These are phyloP conservation scores for Thysanoteuthis rhombus DNA, from an alignment of 2,888 invertebrate species.

Conservation along the genomic window DNA sequence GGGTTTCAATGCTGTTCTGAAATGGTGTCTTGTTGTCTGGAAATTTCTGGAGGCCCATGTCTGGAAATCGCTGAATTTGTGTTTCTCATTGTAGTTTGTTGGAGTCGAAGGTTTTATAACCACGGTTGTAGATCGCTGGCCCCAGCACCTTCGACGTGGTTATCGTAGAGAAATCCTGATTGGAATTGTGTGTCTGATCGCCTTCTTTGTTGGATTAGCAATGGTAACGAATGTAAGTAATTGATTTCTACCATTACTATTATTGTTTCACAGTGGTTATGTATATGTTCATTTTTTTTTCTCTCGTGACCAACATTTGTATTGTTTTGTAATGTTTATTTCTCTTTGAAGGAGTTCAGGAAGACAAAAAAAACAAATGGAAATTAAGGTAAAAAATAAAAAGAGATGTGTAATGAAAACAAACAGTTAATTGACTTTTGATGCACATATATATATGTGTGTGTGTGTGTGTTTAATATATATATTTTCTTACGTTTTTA, in stretches of 20 bases:
- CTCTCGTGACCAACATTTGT: not conserved
- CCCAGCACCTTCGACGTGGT: slow-evolving; percentile 69
- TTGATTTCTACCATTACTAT: slow-evolving; percentile 34
- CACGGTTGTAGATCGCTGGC: slow-evolving; percentile 73
- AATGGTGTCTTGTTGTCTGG: no score
- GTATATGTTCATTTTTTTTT: not conserved
- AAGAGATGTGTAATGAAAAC: no score
- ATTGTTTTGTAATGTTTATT: not conserved
- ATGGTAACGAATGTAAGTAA: slow-evolving; percentile 76
- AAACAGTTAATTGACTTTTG: no score
- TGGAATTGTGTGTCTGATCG: slow-evolving; percentile 71
- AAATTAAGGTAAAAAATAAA: no score
- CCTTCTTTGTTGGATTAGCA: slow-evolving; percentile 72
- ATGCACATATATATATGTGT: no score
- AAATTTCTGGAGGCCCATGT: not conserved
- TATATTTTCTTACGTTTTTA: not conserved
- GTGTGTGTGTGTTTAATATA: not conserved
- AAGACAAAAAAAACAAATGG: not conserved
- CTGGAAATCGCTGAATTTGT: not conserved
- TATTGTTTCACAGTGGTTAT: not conserved
- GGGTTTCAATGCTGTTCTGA: no score
- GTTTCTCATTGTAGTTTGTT: slow-evolving; percentile 66
- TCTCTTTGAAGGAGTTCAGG: not conserved
- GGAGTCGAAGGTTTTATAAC: slow-evolving; percentile 75
- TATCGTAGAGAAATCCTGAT: slow-evolving; percentile 75